A percentile compares a stretch with the other conserved stretches of the same genome.
phyloP scores from a whole-genome alignment of 1,140 invertebrate genomes.

The Panulirus ornatus region DNA sequence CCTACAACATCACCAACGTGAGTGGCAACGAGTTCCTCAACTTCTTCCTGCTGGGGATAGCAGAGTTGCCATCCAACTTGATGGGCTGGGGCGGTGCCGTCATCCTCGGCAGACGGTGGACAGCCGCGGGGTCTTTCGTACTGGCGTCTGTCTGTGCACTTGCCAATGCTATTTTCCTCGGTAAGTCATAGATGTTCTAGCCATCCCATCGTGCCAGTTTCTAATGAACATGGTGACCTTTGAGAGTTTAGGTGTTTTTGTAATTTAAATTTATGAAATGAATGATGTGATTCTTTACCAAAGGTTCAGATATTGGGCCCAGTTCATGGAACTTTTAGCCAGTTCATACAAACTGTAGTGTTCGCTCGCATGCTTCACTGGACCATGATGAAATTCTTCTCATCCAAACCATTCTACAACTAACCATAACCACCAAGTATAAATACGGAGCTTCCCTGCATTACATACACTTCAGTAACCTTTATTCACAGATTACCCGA shows the following conservation, averaged over 20 bases:
- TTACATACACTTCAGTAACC: too few species aligned
- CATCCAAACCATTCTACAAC: too few species aligned
- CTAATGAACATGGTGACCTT: neutral
- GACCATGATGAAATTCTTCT: too few species aligned
- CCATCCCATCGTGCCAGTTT: neutral
- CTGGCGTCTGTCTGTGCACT: constrained; percentile 68
- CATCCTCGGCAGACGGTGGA: constrained; percentile 81
- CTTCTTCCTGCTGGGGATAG: constrained; percentile 82
- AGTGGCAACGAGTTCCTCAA: constrained; percentile 85
- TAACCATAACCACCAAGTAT: too few species aligned
- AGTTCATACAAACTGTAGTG: too few species aligned
- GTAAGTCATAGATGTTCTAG: constrained; percentile 56
- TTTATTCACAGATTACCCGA: too few species aligned
- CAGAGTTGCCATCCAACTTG: constrained; percentile 82
- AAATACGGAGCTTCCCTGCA: too few species aligned
- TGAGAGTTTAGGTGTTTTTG: too few species aligned
- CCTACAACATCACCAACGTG: constrained; percentile 83
- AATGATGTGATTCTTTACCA: neutral
- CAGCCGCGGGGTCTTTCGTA: constrained; percentile 77
- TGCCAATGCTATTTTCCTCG: constrained; percentile 77
- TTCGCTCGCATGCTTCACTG: too few species aligned
- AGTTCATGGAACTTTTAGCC: too few species aligned
- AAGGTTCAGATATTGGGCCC: too few species aligned
- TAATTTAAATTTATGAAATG: neutral
- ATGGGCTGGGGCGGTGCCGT: constrained; percentile 78